Conservation (phyloP, 2,888 invertebrate species). For the Spisula solida region DNA sequence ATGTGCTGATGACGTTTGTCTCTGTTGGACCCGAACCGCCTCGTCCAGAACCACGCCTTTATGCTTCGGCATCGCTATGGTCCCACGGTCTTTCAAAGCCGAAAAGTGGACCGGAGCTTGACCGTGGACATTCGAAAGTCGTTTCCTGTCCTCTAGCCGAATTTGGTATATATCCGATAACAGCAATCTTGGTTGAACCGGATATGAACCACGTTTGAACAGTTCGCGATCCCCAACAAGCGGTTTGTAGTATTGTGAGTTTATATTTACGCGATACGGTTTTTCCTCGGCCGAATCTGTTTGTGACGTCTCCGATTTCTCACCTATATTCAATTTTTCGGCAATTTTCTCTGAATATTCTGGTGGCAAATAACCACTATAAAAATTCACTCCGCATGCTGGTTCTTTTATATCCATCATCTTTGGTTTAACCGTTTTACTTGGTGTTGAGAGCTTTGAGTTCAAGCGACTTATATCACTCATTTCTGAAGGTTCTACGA, state of each 20-base stretch:
- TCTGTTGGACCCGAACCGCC: slow-evolving; percentile 31
- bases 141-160: slow-evolving; percentile 60
- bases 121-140: slow-evolving; percentile 56
- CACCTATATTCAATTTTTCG: slow-evolving; percentile 34
- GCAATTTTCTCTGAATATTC: slow-evolving; percentile 61
- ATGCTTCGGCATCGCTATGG: slow-evolving; percentile 31
- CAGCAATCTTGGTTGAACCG: slow-evolving; percentile 44
- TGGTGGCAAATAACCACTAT: slow-evolving; percentile 66
- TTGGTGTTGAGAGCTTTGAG: not conserved
- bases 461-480: not conserved
- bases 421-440: not conserved
- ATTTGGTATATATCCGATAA: slow-evolving; percentile 65
- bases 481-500: slow-evolving; percentile 42
- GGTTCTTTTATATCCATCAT: slow-evolving; percentile 36
- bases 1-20: not conserved
- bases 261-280: not conserved
- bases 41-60: slow-evolving; percentile 58
- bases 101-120: slow-evolving; percentile 63
- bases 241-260: slow-evolving; percentile 58
- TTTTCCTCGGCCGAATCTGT: not conserved
- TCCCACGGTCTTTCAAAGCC: slow-evolving; percentile 57
- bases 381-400: slow-evolving; percentile 53
- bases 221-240: slow-evolving; percentile 60
- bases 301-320: not conserved
- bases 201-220: slow-evolving; percentile 59